Base-by-base conservation (phyloP, 2,797 vertebrate species). In the Etheostoma nigrum region DNA sequence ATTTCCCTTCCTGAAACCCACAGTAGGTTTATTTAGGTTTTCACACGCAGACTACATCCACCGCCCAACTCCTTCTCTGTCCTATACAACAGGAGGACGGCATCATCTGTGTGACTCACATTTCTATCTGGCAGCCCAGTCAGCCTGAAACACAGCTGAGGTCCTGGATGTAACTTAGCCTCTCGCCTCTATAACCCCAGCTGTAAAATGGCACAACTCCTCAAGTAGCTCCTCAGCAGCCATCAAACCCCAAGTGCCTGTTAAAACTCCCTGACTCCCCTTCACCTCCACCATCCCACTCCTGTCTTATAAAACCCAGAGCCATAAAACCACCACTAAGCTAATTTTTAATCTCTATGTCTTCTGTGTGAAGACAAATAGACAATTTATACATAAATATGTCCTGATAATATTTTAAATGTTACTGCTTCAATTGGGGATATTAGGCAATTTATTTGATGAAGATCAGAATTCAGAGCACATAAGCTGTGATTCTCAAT, bases 1-100 rank as follows among this genome's bases (percentile, higher is more conserved):
- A 67, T 91, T 91, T 87, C 87, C 84, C 81, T 83, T 84, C 76
- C 88, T 81, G 74, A 85, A 92, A 88, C 30, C 60, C 72, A 60
- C 76, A 57, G 72, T 68, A 40, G 78, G 88, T 91, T 94, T 92
- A 90, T 94, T 92, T 92, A 86, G 85, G 87, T 85, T 93, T 91
- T 92, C 91, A 89, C 90, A 90, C 33, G 25, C 23, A 84, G 88
- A 77, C 89, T 84, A 82, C 75, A 90, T 82, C 77, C 76, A 81
- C 74, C 66, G 21, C 63, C 76, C 58, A 49, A 19, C 74, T 76
- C 77, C 66, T 15, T 45, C 60, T 72, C 71, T 49, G 59, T 81
- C 79, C 78, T 55, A 69, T 76, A 69, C 54, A 81, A 60, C 81
- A 90, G 87, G 80, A 91, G 80, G 86, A 84, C 78, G 74, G 76